These are phyloP conservation scores for Apis laboriosa DNA, from an alignment of 1,140 invertebrate genomes.

Conservation along the genomic window DNA sequence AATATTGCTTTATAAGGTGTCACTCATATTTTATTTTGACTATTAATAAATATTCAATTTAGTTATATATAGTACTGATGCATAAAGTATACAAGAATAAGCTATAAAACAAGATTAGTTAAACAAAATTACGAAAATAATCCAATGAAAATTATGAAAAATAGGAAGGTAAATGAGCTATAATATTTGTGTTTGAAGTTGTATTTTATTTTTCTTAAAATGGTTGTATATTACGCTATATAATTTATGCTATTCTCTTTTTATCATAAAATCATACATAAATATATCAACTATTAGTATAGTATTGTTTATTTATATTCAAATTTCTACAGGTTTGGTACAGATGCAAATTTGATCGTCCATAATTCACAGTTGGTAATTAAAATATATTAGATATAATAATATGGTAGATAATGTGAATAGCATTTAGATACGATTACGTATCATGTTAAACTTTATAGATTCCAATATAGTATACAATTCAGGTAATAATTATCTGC, in stretches of 20 bases:
- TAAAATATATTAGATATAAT: not conserved
- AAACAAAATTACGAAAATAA: not conserved
- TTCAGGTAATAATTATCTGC: slow-evolving; percentile 4
- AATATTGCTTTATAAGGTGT: not conserved
- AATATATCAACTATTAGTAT: not conserved
- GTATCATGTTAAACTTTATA: slow-evolving; percentile 24
- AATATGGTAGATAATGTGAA: slow-evolving; percentile 15
- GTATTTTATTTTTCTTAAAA: slow-evolving; percentile 6
- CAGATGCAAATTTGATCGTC: slow-evolving; percentile 3
- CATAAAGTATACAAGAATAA: not conserved
- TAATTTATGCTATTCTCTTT: not conserved
- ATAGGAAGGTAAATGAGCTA: not conserved
- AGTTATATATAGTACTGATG: not conserved
- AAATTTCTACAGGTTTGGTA: not conserved
- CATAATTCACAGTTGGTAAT: not conserved
- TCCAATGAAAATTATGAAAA: not conserved
- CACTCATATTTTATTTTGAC: not conserved
- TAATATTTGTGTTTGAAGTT: not conserved
- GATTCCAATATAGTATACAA: slow-evolving; percentile 18
- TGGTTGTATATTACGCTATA: not conserved
- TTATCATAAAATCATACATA: not conserved
- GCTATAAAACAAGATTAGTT: not conserved
- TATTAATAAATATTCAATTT: not conserved
- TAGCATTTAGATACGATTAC: slow-evolving; percentile 19
- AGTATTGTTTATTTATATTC: not conserved